Percentiles rank a stretch among this genome's conserved stretches.
These are phyloP conservation scores for Graphium colonna DNA, from an alignment of 2,888 invertebrate species.

Conservation along the genomic window DNA sequence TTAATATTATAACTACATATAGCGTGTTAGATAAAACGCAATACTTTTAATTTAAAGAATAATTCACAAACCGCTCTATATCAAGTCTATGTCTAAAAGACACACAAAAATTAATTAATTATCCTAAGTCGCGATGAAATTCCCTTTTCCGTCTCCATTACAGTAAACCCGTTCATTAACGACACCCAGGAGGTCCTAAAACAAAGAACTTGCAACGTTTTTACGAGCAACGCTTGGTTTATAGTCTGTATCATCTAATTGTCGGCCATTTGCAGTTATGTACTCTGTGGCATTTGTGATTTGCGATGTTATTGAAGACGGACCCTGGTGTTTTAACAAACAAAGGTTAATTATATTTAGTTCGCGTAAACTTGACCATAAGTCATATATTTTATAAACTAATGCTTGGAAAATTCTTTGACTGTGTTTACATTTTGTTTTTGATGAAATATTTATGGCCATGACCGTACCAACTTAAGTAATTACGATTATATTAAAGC, in stretches of 20 bases:
- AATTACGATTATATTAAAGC: too few relatives aligned
- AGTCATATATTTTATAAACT: slow-evolving; percentile 1
- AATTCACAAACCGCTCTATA: too few relatives aligned
- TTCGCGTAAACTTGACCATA: background rate
- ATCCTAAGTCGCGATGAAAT: slow-evolving; percentile 1
- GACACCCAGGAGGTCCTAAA: slow-evolving; percentile 38
- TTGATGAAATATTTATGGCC: too few relatives aligned
- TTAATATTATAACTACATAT: too few relatives aligned
- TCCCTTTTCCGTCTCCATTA: slow-evolving; percentile 26
- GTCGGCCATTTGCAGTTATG: slow-evolving; percentile 19
- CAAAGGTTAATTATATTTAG: slow-evolving; percentile 11
- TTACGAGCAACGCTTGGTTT: slow-evolving; percentile 40
- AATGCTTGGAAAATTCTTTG: background rate
- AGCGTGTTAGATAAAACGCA: too few relatives aligned
- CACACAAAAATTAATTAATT: background rate
- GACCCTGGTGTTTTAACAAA: background rate
- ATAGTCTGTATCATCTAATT: slow-evolving; percentile 35
- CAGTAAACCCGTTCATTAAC: slow-evolving; percentile 45
- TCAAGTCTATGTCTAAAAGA: slow-evolving; percentile 13
- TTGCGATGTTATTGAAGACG: background rate
- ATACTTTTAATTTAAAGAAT: too few relatives aligned
- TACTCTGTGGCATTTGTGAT: slow-evolving; percentile 1
- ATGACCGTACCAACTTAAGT: too few relatives aligned
- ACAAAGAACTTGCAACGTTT: slow-evolving; percentile 42
- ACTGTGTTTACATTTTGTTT: too few relatives aligned